Evolutionary conservation across 35 echinoderm and acorn worm genomes (phyloP).

Genomic region (Apostichopus japonicus): DNA sequence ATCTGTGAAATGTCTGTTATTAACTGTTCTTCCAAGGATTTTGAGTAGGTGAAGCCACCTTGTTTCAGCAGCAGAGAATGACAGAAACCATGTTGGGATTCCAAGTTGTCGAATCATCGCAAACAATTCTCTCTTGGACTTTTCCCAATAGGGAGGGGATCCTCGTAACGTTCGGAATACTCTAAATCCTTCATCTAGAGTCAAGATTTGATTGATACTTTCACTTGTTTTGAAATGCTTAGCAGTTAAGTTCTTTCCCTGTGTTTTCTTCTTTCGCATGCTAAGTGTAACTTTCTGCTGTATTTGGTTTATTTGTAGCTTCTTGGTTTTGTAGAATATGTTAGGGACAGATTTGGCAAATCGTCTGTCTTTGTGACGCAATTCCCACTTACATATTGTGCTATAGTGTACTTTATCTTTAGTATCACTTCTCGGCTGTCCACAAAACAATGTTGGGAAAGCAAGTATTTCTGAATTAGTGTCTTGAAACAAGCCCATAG

Average conservation of each 20-base stretch:
- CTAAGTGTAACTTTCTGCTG: too few species aligned
- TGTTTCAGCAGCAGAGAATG: conserved; percentile 64
- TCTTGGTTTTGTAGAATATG: too few species aligned
- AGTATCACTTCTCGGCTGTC: neutral
- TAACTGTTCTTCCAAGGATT: conserved; percentile 47
- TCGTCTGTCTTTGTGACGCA: too few species aligned
- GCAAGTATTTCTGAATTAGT: conserved; percentile 37
- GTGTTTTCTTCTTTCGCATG: too few species aligned
- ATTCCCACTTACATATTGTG: conserved; percentile 37
- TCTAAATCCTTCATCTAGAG: conserved; percentile 60
- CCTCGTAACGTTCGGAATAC: conserved; percentile 59
- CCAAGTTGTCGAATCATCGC: conserved; percentile 55
- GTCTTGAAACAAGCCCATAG: conserved; percentile 51
- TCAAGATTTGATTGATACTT: conserved; percentile 10
- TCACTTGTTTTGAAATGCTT: conserved; percentile 41
- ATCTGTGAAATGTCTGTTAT: conserved; percentile 43
- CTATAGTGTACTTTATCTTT: conserved; percentile 11
- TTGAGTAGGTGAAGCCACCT: conserved; percentile 54
- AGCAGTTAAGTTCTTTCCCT: too few species aligned
- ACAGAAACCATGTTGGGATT: conserved; percentile 66
- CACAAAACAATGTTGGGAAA: conserved; percentile 59
- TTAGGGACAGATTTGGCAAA: too few species aligned
- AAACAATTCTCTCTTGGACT: conserved; percentile 48
- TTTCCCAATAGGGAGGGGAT: conserved; percentile 55
- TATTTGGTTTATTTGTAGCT: too few species aligned